phyloP scores from a whole-genome alignment of 2,888 invertebrate genomes.

The Caenorhabditis uteleia region DNA sequence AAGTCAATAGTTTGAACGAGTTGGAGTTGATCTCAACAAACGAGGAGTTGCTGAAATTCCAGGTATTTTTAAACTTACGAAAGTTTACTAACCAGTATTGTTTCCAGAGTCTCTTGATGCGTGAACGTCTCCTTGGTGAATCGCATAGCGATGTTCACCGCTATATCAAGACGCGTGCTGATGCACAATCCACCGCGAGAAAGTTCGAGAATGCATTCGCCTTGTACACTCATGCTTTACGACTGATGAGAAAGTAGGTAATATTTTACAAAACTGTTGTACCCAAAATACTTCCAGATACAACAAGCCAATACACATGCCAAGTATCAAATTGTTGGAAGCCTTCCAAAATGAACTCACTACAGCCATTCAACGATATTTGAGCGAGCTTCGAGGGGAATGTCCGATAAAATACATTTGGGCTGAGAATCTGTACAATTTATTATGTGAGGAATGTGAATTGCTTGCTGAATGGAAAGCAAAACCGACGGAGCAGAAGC shows the following conservation, averaged over 20 bases:
- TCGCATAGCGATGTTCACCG: conserved; percentile 85
- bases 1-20: conserved; percentile 81
- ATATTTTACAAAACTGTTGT: no score
- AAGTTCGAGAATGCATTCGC: conserved; percentile 78
- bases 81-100: no score
- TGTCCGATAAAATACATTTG: no score
- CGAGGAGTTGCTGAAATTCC: no score
- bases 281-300: no score
- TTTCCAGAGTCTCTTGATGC: conserved; percentile 85
- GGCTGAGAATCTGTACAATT: no score
- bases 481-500: conserved; percentile 33
- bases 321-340: conserved; percentile 91
- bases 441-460: conserved; percentile 50
- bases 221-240: conserved; percentile 91
- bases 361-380: no score
- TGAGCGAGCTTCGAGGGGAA: no score
- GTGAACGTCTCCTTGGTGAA: conserved; percentile 84
- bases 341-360: no score
- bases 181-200: conserved; percentile 84
- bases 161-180: conserved; percentile 82
- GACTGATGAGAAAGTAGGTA: conserved; percentile 50
- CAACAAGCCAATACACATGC: conserved; percentile 87
- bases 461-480: conserved; percentile 40
- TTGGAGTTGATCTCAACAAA: no score
- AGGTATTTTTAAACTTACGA: no score